phyloP scores from a whole-genome alignment of 2,888 invertebrate species.

The Xanthorhoe spadicearia region DNA sequence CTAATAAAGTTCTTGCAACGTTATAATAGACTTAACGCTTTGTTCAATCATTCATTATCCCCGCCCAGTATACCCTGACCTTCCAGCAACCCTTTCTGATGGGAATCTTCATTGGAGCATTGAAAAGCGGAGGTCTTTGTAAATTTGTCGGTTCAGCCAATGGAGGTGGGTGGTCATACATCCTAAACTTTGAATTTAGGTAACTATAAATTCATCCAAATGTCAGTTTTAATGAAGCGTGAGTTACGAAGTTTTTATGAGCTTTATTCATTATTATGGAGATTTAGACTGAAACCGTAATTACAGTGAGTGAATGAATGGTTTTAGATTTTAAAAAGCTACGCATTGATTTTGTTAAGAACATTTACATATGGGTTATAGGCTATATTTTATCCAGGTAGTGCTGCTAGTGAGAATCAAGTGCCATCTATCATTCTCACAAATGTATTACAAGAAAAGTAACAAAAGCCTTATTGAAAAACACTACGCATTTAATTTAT shows the following conservation, averaged over 20 bases:
- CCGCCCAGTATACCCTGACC: slow-evolving; percentile 66
- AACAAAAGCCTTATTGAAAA: background rate
- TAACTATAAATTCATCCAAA: slow-evolving; percentile 67
- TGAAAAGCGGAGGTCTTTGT: slow-evolving; percentile 49
- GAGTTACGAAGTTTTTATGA: slow-evolving; percentile 58
- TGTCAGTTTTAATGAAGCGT: slow-evolving; percentile 73
- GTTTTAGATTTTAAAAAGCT: background rate
- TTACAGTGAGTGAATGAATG: background rate
- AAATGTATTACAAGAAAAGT: too few species aligned
- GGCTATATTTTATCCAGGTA: too few species aligned
- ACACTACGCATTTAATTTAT: background rate
- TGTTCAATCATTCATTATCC: slow-evolving; percentile 82
- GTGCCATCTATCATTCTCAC: too few species aligned
- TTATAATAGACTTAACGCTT: slow-evolving; percentile 81
- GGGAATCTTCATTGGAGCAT: slow-evolving; percentile 52
- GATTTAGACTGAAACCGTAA: background rate
- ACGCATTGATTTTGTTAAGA: too few species aligned
- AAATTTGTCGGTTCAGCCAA: slow-evolving; percentile 51
- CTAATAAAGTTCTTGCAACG: slow-evolving; percentile 82
- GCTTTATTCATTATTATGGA: slow-evolving; percentile 12
- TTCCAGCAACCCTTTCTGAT: slow-evolving; percentile 59
- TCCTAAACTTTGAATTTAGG: slow-evolving; percentile 73
- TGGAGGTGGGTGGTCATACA: slow-evolving; percentile 67
- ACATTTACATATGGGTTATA: too few species aligned
- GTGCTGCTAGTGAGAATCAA: too few species aligned